Evolutionary conservation across 2,797 vertebrate species (phyloP), one percentile per base, ranked within the genome.

Genomic region (Anabacerthia variegaticeps): DNA sequence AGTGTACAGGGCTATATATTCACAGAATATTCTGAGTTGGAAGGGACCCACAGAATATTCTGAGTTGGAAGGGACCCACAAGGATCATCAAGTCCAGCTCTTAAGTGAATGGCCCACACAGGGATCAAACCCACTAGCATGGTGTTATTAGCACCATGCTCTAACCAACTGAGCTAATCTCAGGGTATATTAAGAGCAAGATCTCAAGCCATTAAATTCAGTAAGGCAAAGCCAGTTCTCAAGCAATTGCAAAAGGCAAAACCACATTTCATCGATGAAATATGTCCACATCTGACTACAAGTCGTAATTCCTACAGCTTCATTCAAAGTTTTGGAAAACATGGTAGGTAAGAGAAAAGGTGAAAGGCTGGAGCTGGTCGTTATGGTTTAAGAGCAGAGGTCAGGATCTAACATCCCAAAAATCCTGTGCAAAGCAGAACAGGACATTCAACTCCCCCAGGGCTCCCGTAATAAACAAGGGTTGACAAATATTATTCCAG

Each of bases 401-500:
- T 79, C 58, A 58, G 46, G n/a, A 61, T 74, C 12, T 46, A 27
- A 56, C 22, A 76, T 37, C 28, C 27, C 63, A 46, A 77, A 93
- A 82, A 26, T n/a, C 48, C 48, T 55, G 10, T 49, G 58, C 39
- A 83, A 68, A 87, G 84, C 75, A 76, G 65, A 93, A 72, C 28
- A 59, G 88, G 54, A 34, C 89, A 88, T 69, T 93, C 72, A 66
- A 34, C 51, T 75, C 89, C 78, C 63, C 24, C 30, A 23, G 23
- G 46, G 49, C 27, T 89, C 43, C 32, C 58, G 52, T 51, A 61
- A 58, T 69, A 87, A 95, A 55, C 37, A 93, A 77, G 8, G 0
- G 68, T 68, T 92, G 68, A 82, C 52, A 96, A 96, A 96, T 55
- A 83, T 91, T 95, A 68, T 87, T 87, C 36, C 56, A 91, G n/a